Percentiles rank a stretch among this genome's conserved stretches.
Evolutionary conservation across 1,140 invertebrate species (phyloP).

Genomic region (Drosophila fuyamai): DNA sequence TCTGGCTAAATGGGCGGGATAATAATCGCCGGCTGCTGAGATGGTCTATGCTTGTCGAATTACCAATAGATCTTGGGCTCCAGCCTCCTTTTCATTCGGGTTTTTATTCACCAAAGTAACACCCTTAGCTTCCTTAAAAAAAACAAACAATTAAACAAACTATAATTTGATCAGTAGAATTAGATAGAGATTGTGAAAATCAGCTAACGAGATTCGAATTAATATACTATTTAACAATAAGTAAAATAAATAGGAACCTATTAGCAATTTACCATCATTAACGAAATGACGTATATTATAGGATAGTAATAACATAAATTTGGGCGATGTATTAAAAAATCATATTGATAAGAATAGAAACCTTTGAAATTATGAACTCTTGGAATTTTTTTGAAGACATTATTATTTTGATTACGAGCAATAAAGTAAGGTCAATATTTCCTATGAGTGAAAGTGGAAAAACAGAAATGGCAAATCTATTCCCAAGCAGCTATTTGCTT

Average conservation of each 20-base stretch:
- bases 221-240: too few relatives aligned
- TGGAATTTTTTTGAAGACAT: too few relatives aligned
- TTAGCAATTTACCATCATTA: too few relatives aligned
- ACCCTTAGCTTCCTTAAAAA: not conserved
- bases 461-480: not conserved
- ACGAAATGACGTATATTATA: too few relatives aligned
- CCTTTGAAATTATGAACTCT: too few relatives aligned
- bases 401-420: too few relatives aligned
- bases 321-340: too few relatives aligned
- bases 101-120: constrained; percentile 11
- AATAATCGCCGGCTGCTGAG: constrained; percentile 18
- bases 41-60: constrained; percentile 5
- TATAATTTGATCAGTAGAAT: constrained; percentile 7
- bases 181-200: not conserved
- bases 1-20: constrained; percentile 40
- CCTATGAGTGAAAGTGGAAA: constrained; percentile 11
- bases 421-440: not conserved
- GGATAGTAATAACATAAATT: too few relatives aligned
- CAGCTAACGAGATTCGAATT: not conserved
- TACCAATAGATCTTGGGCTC: constrained; percentile 9
- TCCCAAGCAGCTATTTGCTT: not conserved
- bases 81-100: constrained; percentile 3
- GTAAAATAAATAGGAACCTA: too few relatives aligned
- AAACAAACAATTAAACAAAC: constrained; percentile 19
- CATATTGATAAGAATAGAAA: too few relatives aligned